Base-by-base conservation (phyloP, 2,888 invertebrate genomes). In the Dasysyrphus tricinctus region DNA sequence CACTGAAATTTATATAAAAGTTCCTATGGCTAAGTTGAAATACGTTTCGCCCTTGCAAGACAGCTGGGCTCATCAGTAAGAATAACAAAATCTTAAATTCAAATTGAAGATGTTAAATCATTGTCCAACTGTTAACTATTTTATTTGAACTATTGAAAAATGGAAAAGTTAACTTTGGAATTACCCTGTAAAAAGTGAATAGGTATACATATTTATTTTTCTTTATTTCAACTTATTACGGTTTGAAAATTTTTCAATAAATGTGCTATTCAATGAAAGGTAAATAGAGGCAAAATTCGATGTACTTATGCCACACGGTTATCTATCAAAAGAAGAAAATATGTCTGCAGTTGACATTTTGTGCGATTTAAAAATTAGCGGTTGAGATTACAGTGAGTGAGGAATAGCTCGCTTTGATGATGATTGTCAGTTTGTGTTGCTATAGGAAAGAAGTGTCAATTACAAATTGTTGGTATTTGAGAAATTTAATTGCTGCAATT, bases 391-490 rank as follows among this genome's bases (percentile, higher is more conserved):
- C 7, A n/a, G n/a, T 44, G n/a, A n/a, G 14, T n/a, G 44, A 44
- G 7, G 44, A 44, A 44, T 44, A n/a, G n/a, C 44, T 32, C 32
- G 5, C 32, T 44, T 44, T 44, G n/a, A 44, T 44, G 44, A 44
- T 44, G 44, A 44, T 44, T 44, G 44, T 44, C 44, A 44, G 44
- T 24, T 44, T 5, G n/a, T 44, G n/a, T 44, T 14, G n/a, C 44
- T n/a, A 44, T n/a, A 44, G 44, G 44, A n/a, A 44, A 44, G 44
- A 44, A 44, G 44, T 44, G 44, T 44, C 44, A 44, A 44, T 44
- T 44, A 44, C 44, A 44, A 42, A 42, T 1, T 14, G 44, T 44
- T 44, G 44, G 44, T 44, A 44, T 44, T 44, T 44, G 44, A 44
- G 44, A 44, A 44, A 44, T 44, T 44, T 44, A 44, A 44, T 44